Base-by-base conservation (phyloP, 2,888 invertebrate genomes). In the Thymelicus sylvestris region DNA sequence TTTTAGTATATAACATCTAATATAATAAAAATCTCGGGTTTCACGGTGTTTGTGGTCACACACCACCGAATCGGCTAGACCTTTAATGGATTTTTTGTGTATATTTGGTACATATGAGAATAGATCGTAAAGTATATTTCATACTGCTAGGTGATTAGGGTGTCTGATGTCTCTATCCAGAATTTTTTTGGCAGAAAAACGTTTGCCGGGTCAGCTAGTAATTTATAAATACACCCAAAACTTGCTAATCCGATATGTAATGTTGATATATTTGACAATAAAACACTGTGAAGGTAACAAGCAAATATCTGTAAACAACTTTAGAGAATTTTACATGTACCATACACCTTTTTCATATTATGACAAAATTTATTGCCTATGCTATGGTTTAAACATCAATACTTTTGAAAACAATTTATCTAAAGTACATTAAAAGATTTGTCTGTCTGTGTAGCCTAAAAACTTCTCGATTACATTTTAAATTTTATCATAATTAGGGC, bases 201-300 rank as follows among this genome's bases (percentile, higher is more conserved):
- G 19, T 19, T 19, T 19, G 19, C 19, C 19, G 19, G 2, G 19
- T 19, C 19, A 19, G 19, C 19, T 19, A 19, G 19, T 57, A 31
- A 57, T 10, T 57, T 31, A 57, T 57, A 57, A 57, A 57, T 57
- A 13, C 31, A 57, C 13, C 31, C 2, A 31, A 57, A 57, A 57
- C 13, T 12, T 13, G 24, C 10, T 57, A 57, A 57, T 57, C 12
- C 31, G 57, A 57, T 57, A 57, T 57, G 57, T 57, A 31, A 13
- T 44, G 57, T 31, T 1, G 31, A 31, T 57, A 31, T 57, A 57
- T 31, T 57, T 12, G 24, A 57, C 7, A 57, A 13, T 57, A 24
- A 31, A 31, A 44, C 44, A 44, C 44, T 44, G 44, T 12, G 44
- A 44, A 12, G 44, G 44, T 44, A 44, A 44, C 44, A 44, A 44